Evolutionary conservation across 1,140 invertebrate genomes (phyloP).

Genomic region (Drosophila mayri): DNA sequence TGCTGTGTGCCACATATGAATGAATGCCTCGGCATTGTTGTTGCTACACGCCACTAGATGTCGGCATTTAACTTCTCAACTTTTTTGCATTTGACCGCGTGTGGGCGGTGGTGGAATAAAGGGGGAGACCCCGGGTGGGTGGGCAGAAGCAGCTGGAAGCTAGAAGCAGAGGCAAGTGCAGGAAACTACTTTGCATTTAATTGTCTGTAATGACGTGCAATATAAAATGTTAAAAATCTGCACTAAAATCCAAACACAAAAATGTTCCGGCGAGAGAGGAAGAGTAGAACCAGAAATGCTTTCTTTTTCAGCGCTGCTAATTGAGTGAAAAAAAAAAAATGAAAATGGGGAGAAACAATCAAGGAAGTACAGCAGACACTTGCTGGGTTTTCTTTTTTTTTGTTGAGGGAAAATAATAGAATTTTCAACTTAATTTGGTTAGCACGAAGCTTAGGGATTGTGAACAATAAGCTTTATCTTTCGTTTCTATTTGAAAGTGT

Average conservation of each 20-base stretch:
- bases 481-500: background rate
- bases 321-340: slow-evolving; percentile 38
- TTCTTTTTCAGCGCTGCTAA: slow-evolving; percentile 46
- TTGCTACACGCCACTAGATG: slow-evolving; percentile 77
- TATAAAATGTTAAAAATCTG: slow-evolving; percentile 84
- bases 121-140: background rate
- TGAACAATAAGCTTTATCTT: background rate
- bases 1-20: slow-evolving; percentile 73
- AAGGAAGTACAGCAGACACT: slow-evolving; percentile 15
- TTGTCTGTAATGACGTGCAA: slow-evolving; percentile 85
- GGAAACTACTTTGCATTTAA: slow-evolving; percentile 85
- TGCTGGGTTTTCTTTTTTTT: background rate
- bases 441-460: background rate
- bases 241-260: slow-evolving; percentile 68
- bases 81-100: slow-evolving; percentile 69
- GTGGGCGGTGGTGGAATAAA: slow-evolving; percentile 56
- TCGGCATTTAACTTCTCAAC: slow-evolving; percentile 83
- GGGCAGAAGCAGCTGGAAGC: slow-evolving; percentile 18
- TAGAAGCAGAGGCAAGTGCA: slow-evolving; percentile 69
- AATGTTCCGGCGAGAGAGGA: slow-evolving; percentile 1
- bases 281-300: slow-evolving; percentile 26
- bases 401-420: slow-evolving; percentile 1
- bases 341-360: slow-evolving; percentile 6
- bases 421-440: slow-evolving; percentile 7
- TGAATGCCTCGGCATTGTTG: slow-evolving; percentile 71